Evolutionary conservation across 2,113 vertebrate species (phyloP), one percentile per base, ranked within the genome.

Genomic region (Enhydra lutris): DNA sequence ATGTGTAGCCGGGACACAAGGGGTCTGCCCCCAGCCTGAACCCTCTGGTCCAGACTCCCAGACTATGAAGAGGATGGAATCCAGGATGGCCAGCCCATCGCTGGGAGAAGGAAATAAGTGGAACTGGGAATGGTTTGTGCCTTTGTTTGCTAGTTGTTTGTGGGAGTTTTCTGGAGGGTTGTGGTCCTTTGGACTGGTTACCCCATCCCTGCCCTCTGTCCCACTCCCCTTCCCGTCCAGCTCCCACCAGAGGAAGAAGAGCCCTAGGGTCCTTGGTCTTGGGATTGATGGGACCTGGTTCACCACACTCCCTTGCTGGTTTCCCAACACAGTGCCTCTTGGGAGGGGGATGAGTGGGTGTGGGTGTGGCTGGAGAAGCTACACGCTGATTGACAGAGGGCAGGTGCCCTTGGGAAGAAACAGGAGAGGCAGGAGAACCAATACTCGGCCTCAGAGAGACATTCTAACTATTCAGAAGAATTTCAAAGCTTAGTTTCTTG

Each of bases 71-170:
- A 96, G 39, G 94, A 97, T 80, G 91, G 91, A 57, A 98, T 98
- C 9, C 98, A 98, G 1, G 99, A 99, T 5, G 99, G 99, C 5
- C 99, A 99, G 99, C 99, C 99, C 0, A 98, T 99, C 45, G 99
- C 99, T 26, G 96, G 98, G 50, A 99, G 98, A 95, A 99, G 98
- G 94, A 96, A 97, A 95, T 93, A 86, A 96, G 6, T 71, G 15
- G 29, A 34, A 42, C 34, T 93, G 80, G 73, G 93, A 88, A 39
- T 96, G 84, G 50, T 90, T 63, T 87, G 84, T 21, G 63, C 74
- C 59, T 52, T 93, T n/a, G 3, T 42, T 94, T 82, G 73, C 79
- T 89, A 24, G 20, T 20, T 61, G 36, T 67, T 79, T 76, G 39
- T 67, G 76, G 39, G 92, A 52, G 6, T 39, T 39, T 95, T 94